Conservation (phyloP, 2,888 invertebrate genomes). For the Automeris io region DNA sequence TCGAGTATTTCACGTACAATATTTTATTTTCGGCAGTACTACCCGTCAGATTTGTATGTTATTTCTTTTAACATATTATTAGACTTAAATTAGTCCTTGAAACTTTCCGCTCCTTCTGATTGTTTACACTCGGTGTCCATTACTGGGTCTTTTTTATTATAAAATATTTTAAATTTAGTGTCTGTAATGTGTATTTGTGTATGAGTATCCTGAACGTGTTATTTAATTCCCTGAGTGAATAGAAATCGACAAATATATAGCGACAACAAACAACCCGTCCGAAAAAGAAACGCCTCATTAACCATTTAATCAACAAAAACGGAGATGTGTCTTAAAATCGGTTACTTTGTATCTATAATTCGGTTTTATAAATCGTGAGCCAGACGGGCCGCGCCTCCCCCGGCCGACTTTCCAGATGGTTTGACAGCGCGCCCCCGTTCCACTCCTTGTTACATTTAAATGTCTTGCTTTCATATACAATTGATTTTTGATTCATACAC, state of each 20-base stretch:
- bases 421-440: slow-evolving; percentile 25
- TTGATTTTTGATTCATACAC: slow-evolving; percentile 24
- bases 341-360: slow-evolving; percentile 35
- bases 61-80: too few relatives aligned
- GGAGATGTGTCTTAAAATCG: slow-evolving; percentile 13
- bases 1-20: too few relatives aligned
- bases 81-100: too few relatives aligned
- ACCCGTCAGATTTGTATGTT: too few relatives aligned
- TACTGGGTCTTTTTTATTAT: too few relatives aligned
- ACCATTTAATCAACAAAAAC: slow-evolving; percentile 4
- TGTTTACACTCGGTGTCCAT: too few relatives aligned
- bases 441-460: slow-evolving; percentile 40
- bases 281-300: slow-evolving; percentile 2
- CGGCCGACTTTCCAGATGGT: slow-evolving; percentile 55
- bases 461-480: slow-evolving; percentile 35
- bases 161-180: too few relatives aligned
- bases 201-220: too few relatives aligned
- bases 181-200: too few relatives aligned
- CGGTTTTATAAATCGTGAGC: slow-evolving; percentile 41
- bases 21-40: too few relatives aligned
- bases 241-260: background rate
- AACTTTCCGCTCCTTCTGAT: too few relatives aligned
- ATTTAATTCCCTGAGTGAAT: too few relatives aligned
- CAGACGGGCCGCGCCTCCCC: slow-evolving; percentile 27
- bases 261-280: background rate